phyloP scores from a whole-genome alignment of 2,797 vertebrate species.

The Masticophis lateralis region DNA sequence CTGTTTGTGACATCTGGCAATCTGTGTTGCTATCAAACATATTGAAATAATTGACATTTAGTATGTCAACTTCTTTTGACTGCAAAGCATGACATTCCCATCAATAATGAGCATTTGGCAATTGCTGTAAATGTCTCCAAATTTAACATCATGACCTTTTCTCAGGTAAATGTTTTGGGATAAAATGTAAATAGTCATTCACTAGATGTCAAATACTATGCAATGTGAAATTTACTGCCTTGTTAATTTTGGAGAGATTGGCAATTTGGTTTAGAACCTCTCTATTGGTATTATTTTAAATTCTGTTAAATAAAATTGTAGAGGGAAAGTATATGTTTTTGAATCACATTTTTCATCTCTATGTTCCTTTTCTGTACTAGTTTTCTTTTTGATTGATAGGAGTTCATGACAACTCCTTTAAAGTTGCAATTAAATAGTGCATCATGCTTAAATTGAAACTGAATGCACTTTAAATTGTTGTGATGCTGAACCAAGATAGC shows the following conservation, averaged over 20 bases:
- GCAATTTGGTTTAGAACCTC: conserved; percentile 66
- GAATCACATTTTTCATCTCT: not conserved
- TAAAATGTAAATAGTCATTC: conserved; percentile 82
- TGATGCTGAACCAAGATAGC: not conserved
- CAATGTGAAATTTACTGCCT: conserved; percentile 71
- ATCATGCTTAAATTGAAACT: not conserved
- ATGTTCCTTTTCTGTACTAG: conserved; percentile 5
- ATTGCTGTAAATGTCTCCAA: conserved; percentile 81
- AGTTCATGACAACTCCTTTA: conserved; percentile 1
- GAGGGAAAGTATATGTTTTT: not conserved
- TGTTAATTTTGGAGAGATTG: conserved; percentile 71
- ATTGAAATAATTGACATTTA: conserved; percentile 80
- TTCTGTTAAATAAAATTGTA: conserved; percentile 48
- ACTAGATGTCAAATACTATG: conserved; percentile 69
- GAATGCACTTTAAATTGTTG: not conserved
- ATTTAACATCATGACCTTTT: conserved; percentile 79
- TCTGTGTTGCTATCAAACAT: conserved; percentile 75
- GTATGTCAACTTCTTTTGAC: conserved; percentile 71
- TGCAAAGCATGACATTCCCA: conserved; percentile 78
- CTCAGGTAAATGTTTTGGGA: conserved; percentile 82
- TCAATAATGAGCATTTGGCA: conserved; percentile 78
- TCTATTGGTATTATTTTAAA: conserved; percentile 49
- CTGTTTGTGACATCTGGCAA: conserved; percentile 73
- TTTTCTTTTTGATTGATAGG: conserved; percentile 26
- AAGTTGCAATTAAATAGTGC: not conserved